Evolutionary conservation across 2,797 vertebrate species (phyloP), one percentile per base, ranked within the genome.

Genomic region (Sebastes taczanowskii): DNA sequence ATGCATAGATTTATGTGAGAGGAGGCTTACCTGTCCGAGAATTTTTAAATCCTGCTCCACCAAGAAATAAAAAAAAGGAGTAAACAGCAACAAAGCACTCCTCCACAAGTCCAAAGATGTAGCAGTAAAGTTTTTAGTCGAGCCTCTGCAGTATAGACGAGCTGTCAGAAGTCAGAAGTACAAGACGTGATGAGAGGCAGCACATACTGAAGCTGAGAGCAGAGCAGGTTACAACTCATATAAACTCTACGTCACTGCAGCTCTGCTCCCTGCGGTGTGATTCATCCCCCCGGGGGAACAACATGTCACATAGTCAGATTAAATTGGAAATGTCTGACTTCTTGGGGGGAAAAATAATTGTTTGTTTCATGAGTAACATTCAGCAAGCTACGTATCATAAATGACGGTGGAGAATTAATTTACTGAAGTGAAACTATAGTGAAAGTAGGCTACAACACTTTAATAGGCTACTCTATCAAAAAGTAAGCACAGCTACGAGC

Each of bases 221-320:
- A 13, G 73, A n/a, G 67, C 90, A 90, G 75, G 84, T 88, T 79
- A 25, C 53, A 80, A 75, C 90, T 83, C 38, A 42, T 84, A 88
- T 77, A 20, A 23, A 38, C 27, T 25, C 32, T 75, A 66, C 89
- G 78, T 90, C 91, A 89, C 71, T 1, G 46, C 29, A 14, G 7
- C 52, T 0, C 53, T 20, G 13, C 52, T 53, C 46, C 23, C 35
- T 38, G 16, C 0, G 34, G 29, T 4, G 55, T 77, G 68, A 84
- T 59, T 88, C 62, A 74, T 11, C 10, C 73, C 68, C 14, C 5
- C 1, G 0, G 9, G n/a, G 70, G 68, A 55, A 22, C 25, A 61
- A 56, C 52, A 29, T 13, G 16, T 27, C 52, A 20, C 0, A 27
- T 4, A 1, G 3, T 27, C 29, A 29, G 6, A 32, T 42, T 2